phyloP scores from a whole-genome alignment of 2,797 vertebrate genomes.

The Anabacerthia variegaticeps region DNA sequence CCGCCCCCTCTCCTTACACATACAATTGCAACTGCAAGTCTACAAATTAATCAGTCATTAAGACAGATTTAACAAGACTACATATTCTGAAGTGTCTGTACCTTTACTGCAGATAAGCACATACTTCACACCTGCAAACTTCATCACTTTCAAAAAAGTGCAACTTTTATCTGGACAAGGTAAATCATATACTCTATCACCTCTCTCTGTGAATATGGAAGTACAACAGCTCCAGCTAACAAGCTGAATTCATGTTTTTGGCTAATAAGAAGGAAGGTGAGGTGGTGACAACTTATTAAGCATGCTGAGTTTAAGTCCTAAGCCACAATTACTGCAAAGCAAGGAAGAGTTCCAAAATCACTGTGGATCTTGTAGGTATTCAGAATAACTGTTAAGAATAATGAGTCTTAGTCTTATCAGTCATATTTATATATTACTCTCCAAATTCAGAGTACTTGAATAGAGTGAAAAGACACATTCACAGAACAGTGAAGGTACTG shows the following conservation, averaged over 20 bases:
- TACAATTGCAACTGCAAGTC: background rate
- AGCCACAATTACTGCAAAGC: background rate
- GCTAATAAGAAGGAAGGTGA: background rate
- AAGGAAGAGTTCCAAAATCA: background rate
- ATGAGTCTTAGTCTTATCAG: background rate
- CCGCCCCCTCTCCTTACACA: background rate
- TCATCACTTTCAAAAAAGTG: background rate
- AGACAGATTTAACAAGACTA: background rate
- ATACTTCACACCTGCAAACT: background rate
- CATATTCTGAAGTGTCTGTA: background rate
- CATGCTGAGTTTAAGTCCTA: background rate
- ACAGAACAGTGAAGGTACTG: background rate
- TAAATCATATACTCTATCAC: background rate
- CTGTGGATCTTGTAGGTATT: background rate
- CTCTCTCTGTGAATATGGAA: background rate
- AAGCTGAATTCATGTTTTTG: background rate
- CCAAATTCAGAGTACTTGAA: background rate
- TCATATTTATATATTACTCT: background rate
- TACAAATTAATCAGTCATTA: background rate
- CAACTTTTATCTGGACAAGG: background rate
- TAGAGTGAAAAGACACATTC: background rate
- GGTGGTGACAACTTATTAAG: background rate
- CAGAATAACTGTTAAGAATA: background rate
- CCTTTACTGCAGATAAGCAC: background rate
- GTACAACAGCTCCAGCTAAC: background rate